A percentile compares a stretch with the other conserved stretches of the same genome.
phyloP scores from a whole-genome alignment of 2,113 vertebrate species.

The Chiloscyllium plagiosum region DNA sequence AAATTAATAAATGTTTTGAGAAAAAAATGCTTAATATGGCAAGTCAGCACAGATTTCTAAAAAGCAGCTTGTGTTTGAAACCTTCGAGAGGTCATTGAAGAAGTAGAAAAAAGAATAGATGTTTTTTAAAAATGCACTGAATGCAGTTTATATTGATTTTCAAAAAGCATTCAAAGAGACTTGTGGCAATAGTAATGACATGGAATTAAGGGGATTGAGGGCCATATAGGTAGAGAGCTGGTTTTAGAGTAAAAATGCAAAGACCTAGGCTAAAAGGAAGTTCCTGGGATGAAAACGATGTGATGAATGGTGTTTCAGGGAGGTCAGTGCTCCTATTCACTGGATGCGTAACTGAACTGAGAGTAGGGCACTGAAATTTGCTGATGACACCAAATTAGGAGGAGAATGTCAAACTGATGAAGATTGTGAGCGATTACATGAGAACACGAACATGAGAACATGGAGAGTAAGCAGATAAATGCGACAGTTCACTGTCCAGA shows the following conservation, averaged over 20 bases:
- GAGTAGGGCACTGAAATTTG: neutral
- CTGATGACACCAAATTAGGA: neutral
- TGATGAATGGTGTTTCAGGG: neutral
- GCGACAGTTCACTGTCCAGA: neutral
- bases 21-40: constrained; percentile 29
- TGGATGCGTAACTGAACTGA: neutral
- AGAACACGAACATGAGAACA: neutral
- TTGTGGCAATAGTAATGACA: neutral
- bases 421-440: neutral
- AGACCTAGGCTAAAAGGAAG: neutral
- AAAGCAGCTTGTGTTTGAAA: neutral
- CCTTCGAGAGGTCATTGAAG: neutral
- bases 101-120: constrained; percentile 27
- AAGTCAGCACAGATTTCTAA: constrained; percentile 26
- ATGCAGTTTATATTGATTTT: constrained; percentile 29
- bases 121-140: constrained; percentile 14
- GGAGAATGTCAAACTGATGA: neutral
- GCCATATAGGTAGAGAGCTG: neutral
- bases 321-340: neutral
- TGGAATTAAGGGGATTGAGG: neutral
- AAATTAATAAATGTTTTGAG: constrained; percentile 8
- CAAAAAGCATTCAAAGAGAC: constrained; percentile 22
- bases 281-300: neutral
- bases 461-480: too few species aligned
- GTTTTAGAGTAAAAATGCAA: neutral